Evolutionary conservation across 2,888 invertebrate genomes (phyloP).

Genomic region (Pterobdella sp.): DNA sequence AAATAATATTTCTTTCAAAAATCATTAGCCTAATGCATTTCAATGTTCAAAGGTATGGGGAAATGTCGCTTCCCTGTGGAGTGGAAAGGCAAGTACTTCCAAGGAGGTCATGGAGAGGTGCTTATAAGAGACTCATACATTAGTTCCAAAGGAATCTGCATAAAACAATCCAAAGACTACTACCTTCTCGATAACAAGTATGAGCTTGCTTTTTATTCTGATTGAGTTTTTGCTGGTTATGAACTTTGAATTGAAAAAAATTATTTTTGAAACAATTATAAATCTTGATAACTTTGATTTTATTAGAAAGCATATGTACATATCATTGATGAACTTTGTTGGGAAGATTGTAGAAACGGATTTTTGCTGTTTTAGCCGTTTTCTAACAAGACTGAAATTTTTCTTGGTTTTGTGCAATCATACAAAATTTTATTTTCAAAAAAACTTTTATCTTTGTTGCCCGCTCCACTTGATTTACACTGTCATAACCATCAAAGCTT

Average conservation of each 20-base stretch:
- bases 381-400: neutral
- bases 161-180: conserved; percentile 32
- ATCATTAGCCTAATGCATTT: too few relatives aligned
- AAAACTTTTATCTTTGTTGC: too few relatives aligned
- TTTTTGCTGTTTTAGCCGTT: neutral
- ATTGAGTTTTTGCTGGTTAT: neutral
- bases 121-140: conserved; percentile 27
- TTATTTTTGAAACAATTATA: neutral
- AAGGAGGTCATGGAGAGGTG: conserved; percentile 33
- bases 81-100: conserved; percentile 34
- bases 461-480: too few relatives aligned
- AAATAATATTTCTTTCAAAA: too few relatives aligned
- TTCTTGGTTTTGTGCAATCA: too few relatives aligned
- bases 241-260: neutral
- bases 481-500: too few relatives aligned
- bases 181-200: conserved; percentile 34
- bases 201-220: neutral
- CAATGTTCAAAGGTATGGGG: neutral
- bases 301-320: neutral
- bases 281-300: neutral
- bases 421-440: too few relatives aligned
- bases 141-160: conserved; percentile 32
- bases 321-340: neutral
- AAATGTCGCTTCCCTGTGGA: conserved; percentile 31
- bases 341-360: neutral